Evolutionary conservation across 2,888 invertebrate genomes (phyloP), one percentile per base, ranked within the genome.

Genomic region (Campoletis raptor): DNA sequence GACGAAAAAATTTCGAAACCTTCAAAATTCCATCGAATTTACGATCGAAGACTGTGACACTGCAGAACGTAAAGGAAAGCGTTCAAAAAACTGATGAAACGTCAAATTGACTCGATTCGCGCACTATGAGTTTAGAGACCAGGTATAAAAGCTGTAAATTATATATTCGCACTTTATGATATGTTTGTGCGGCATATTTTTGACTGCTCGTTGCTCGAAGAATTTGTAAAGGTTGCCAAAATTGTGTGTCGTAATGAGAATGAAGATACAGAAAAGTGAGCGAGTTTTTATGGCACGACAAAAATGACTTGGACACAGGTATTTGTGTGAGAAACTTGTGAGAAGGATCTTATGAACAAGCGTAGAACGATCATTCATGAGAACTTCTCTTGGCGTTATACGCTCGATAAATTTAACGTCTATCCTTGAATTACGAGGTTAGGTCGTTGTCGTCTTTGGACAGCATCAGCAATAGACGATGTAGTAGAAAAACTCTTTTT

Each of bases 391-490:
- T 40, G 52, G 67, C 57, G 67, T 78, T 77, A 54, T 54, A 77
- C 69, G 81, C 86, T 86, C 86, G 83, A 86, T 84, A 86, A 86
- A 86, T 73, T 86, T 86, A 37, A 86, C 81, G 81, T 69, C 69
- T 36, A 81, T 78, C 80, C 81, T 84, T 86, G 83, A 86, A 83
- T 86, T 74, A 81, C 83, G 81, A 78, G 61, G 73, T 67, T 80
- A 42, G 79, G 42, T 69, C 42, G 69, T 74, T 66, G 82, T 80
- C 76, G 64, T 80, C 45, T 78, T 42, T 69, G 81, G 86, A 81
- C 81, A 78, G 73, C 42, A 76, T 85, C 79, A 64, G 61, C 81
- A 69, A 83, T 86, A 36, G 52, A 54, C 52, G 24, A 86, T 66
- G 73, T 72, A 70, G 66, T n/a, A 52, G 72, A 73, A 21, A 10